Percentiles rank a stretch among this genome's conserved stretches.
phyloP scores from a whole-genome alignment of 2,888 invertebrate species.

The Drosophila recens region DNA sequence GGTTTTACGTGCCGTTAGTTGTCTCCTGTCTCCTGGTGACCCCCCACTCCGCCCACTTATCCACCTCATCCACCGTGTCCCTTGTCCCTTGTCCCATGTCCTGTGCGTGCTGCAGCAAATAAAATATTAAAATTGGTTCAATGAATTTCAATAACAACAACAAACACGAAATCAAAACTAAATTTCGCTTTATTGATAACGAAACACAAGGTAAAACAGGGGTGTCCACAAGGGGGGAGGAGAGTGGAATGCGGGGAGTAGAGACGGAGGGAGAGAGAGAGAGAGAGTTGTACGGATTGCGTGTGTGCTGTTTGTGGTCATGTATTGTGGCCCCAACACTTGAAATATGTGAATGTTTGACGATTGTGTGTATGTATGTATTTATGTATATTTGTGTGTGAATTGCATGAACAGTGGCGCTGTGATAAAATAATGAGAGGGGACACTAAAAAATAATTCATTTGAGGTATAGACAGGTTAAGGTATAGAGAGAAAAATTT shows the following conservation, averaged over 20 bases:
- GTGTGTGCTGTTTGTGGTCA: slow-evolving; percentile 62
- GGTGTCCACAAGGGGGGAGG: not conserved
- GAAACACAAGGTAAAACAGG: slow-evolving; percentile 67
- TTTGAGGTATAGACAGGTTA: too few relatives aligned
- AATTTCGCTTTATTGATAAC: slow-evolving; percentile 82
- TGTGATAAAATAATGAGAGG: not conserved
- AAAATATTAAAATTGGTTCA: slow-evolving; percentile 83
- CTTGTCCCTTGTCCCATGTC: slow-evolving; percentile 33
- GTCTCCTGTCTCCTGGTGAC: slow-evolving; percentile 24
- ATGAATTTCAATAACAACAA: slow-evolving; percentile 82
- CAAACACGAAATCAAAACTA: slow-evolving; percentile 82
- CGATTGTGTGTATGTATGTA: slow-evolving; percentile 22
- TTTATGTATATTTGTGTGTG: not conserved
- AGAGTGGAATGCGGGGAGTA: not conserved
- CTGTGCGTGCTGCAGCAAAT: slow-evolving; percentile 72
- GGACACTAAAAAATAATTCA: not conserved
- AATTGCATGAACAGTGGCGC: slow-evolving; percentile 10
- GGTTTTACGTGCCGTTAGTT: slow-evolving; percentile 77
- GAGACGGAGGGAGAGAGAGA: not conserved
- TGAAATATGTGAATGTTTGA: slow-evolving; percentile 51
- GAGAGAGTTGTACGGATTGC: slow-evolving; percentile 20
- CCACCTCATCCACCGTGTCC: not conserved
- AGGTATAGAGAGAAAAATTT: too few relatives aligned
- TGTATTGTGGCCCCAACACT: slow-evolving; percentile 47
- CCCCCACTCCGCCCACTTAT: not conserved